Evolutionary conservation across 2,113 vertebrate genomes (phyloP), one percentile per base, ranked within the genome.

Genomic region (Cavia porcellus): DNA sequence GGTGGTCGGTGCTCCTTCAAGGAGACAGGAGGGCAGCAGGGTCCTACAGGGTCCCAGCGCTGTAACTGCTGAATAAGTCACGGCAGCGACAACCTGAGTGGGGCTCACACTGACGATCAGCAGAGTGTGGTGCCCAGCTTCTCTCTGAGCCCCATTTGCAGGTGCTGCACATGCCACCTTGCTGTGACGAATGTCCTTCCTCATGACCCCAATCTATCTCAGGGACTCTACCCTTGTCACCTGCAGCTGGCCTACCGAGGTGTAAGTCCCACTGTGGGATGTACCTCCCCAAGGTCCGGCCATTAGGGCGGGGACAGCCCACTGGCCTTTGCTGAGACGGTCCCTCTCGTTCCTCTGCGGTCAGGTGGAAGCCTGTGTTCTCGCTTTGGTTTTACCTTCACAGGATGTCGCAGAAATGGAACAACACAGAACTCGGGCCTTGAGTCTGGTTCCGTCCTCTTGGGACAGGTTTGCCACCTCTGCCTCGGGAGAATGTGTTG

Each of bases 401-500:
- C 28, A 59, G 81, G 59, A 45, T 25, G 57, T 52, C 30, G 8
- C 3, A 10, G 25, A 17, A 50, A 9, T 50, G 50, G 52, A 7
- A 14, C 42, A n/a, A 12, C 3, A 20, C 0, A 5, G 55, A 7
- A 6, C 0, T 12, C 1, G 17, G 45, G 22, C 70, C 45, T 38
- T 8, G 66, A 20, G 45, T 35, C 70, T 62, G 61, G n/a, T 24
- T 72, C 32, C 7, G 28, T 42, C 30, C 20, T 6, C 19, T 7
- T 19, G 22, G 62, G 35, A 22, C 19, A 74, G 70, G 70, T 42
- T 42, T 38, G n/a, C 38, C 19, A 38, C 38, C n/a, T 4, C 70
- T 72, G n/a, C 20, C 1, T 22, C 10, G 24, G n/a, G 1, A 55
- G 47, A 80, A 35, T 9, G 17, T 22, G 25, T 47, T 1, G 28